Base-by-base conservation (phyloP, 2,888 invertebrate genomes). In the Eupeodes luniger region DNA sequence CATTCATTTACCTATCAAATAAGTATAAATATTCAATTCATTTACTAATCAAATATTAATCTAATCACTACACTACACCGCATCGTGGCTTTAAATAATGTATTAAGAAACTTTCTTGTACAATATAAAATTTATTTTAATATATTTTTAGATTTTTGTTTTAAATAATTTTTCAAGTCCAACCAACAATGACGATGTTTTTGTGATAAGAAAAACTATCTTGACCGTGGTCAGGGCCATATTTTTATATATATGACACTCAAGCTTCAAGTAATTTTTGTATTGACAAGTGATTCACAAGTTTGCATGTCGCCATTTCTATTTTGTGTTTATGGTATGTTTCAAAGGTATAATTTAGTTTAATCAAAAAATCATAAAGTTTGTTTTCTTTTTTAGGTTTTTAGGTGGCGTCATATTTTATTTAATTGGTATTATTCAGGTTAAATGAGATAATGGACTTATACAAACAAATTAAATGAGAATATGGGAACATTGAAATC, bases 211-310 rank as follows among this genome's bases (percentile, higher is more conserved):
- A 40, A 66, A 47, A 34, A 70, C 51, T 76, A 80, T 72, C 69
- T 79, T 86, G 83, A 74, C 86, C 40, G 36, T 83, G 83, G 83
- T 86, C 86, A 83, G 49, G 83, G 70, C 36, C 53, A 69, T 27
- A 27, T 62, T 62, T 53, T 69, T 36, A n/a, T 34, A 40, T 62
- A n/a, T n/a, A 40, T 36, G 36, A 19, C 16, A 70, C 27, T 34
- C 44, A 61, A 40, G 19, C 27, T 27, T 27, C 40, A 19, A 16
- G 14, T 14, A 27, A 27, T 27, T 27, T 27, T 27, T 27, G 3
- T 27, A 27, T 27, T 27, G 40, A 12, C 67, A 72, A 70, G 64
- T 81, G 76, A 81, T 66, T 81, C 57, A 49, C 12, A 19, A 62
- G 12, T 40, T n/a, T 53, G 49, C 36, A 34, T 40, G 34, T 67